These are phyloP conservation scores for Arctia plantaginis DNA, from an alignment of 2,888 invertebrate species.

Conservation along the genomic window DNA sequence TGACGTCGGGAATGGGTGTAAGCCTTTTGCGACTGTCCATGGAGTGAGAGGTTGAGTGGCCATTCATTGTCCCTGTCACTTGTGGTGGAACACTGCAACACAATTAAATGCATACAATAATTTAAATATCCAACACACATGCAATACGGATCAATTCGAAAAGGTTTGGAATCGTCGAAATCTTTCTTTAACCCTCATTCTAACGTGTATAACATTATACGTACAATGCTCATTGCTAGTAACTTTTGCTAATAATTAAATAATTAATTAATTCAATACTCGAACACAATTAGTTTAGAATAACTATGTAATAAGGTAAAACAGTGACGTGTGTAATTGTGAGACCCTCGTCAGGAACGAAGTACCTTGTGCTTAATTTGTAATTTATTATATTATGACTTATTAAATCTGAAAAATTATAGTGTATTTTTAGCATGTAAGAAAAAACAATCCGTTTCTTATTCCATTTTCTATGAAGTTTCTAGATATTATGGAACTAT, in stretches of 20 bases:
- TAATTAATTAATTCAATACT: background rate
- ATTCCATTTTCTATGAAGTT: background rate
- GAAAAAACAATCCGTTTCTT: too few relatives aligned
- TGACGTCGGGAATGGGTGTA: conserved; percentile 90
- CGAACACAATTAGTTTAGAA: too few relatives aligned
- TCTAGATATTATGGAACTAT: background rate
- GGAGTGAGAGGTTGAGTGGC: conserved; percentile 81
- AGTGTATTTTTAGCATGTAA: too few relatives aligned
- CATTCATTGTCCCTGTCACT: conserved; percentile 80
- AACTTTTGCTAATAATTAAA: background rate
- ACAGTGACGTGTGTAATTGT: background rate
- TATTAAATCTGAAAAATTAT: background rate
- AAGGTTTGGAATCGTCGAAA: background rate
- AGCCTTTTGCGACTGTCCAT: conserved; percentile 87
- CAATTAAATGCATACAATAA: conserved; percentile 24
- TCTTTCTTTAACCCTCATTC: background rate
- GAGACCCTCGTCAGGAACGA: background rate
- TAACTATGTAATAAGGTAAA: too few relatives aligned
- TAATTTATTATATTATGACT: background rate
- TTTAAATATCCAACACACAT: conserved; percentile 7
- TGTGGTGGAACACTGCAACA: conserved; percentile 75
- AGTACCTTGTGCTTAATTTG: background rate
- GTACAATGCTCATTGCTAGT: background rate
- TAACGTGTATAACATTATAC: too few relatives aligned
- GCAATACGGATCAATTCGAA: background rate